A percentile compares a stretch with the other conserved stretches of the same genome.
phyloP scores from a whole-genome alignment of 2,797 vertebrate genomes.

The Schizopygopsis malacanthus region DNA sequence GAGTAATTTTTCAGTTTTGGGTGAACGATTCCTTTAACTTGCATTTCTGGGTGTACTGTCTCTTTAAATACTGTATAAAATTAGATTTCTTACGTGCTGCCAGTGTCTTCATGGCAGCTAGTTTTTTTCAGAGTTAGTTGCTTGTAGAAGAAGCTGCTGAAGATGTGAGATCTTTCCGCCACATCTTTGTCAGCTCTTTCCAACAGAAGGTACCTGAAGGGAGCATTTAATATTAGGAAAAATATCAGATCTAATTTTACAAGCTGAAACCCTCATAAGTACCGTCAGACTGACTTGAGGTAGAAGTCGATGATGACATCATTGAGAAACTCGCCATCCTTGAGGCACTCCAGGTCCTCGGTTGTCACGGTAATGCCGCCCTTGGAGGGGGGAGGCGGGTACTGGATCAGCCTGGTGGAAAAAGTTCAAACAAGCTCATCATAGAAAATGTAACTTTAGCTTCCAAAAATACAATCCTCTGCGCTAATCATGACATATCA shows the following conservation, averaged over 20 bases:
- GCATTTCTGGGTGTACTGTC: not conserved
- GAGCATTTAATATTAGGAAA: not conserved
- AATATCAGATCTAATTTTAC: not conserved
- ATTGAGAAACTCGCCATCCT: conserved; percentile 90
- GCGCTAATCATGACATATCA: conserved; percentile 23
- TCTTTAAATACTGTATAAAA: not conserved
- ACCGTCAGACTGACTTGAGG: conserved; percentile 74
- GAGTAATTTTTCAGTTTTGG: no score
- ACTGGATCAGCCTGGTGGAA: conserved; percentile 88
- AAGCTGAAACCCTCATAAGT: not conserved
- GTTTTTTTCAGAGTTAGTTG: conserved; percentile 88
- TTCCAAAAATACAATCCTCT: conserved; percentile 45
- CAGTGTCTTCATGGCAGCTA: conserved; percentile 74
- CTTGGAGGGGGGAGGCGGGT: conserved; percentile 88
- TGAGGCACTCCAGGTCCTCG: conserved; percentile 91
- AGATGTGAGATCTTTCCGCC: conserved; percentile 87
- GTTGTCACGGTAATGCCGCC: conserved; percentile 89
- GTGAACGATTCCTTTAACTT: not conserved
- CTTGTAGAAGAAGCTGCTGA: conserved; percentile 97
- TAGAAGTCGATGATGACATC: conserved; percentile 98
- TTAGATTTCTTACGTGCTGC: conserved; percentile 47
- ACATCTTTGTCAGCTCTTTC: conserved; percentile 82
- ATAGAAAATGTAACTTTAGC: conserved; percentile 29
- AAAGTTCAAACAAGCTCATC: conserved; percentile 24
- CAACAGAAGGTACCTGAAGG: conserved; percentile 85